These are phyloP conservation scores for Sycobia sp. DNA, from an alignment of 1,140 invertebrate species.

Conservation along the genomic window DNA sequence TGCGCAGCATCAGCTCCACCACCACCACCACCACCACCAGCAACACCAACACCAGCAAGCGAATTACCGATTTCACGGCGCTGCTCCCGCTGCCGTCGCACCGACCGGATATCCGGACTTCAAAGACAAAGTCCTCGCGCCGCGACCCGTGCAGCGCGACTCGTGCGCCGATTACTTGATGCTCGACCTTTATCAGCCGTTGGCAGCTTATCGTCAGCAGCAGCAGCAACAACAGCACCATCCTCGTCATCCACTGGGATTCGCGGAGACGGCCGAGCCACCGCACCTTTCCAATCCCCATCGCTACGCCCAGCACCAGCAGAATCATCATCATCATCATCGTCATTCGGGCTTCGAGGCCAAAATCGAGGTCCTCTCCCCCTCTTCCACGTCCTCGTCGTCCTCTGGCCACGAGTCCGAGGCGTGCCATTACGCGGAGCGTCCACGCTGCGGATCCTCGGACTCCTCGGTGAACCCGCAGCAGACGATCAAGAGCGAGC, in stretches of 20 bases:
- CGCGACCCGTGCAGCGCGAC: slow-evolving; percentile 10
- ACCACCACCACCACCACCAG: not conserved
- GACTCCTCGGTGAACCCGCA: no score
- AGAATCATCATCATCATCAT: slow-evolving; percentile 14
- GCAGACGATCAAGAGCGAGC: slow-evolving; percentile 52
- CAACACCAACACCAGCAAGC: slow-evolving; percentile 13
- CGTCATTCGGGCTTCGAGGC: not conserved
- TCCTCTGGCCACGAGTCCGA: no score
- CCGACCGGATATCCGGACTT: slow-evolving; percentile 30
- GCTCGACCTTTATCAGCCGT: slow-evolving; percentile 10
- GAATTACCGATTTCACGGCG: slow-evolving; percentile 29
- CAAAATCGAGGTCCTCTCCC: slow-evolving; percentile 37
- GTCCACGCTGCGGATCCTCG: no score
- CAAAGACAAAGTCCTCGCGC: slow-evolving; percentile 20
- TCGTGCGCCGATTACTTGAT: not conserved
- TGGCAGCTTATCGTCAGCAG: not conserved
- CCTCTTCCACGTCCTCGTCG: no score
- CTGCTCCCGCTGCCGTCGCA: not conserved
- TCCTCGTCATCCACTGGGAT: slow-evolving; percentile 36
- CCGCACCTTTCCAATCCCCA: slow-evolving; percentile 5
- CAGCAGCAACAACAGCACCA: slow-evolving; percentile 25
- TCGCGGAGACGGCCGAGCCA: no score
- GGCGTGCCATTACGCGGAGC: no score
- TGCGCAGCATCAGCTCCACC: not conserved
- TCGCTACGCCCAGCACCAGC: not conserved